Conservation (phyloP, 2,797 vertebrate genomes). For the Gastrophryne carolinensis region DNA sequence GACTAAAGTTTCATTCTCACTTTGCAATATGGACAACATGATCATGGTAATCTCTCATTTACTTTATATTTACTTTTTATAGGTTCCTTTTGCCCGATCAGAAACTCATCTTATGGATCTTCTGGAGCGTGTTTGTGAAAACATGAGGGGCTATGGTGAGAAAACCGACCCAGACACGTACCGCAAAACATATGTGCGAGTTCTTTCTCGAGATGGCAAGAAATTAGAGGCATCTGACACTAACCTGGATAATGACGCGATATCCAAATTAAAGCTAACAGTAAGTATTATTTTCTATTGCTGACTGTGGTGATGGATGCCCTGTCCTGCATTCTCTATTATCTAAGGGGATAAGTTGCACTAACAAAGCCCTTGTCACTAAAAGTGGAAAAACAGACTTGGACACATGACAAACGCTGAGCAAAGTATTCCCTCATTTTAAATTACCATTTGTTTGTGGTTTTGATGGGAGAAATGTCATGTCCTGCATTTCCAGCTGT, state of each 20-base stretch:
- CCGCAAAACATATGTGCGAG: constrained; percentile 81
- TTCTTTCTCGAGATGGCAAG: constrained; percentile 77
- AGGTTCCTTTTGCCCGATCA: constrained; percentile 89
- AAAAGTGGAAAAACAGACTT: too few relatives aligned
- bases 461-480: too few relatives aligned
- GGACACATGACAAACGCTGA: too few relatives aligned
- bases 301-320: too few relatives aligned
- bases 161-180: constrained; percentile 72
- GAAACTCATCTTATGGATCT: constrained; percentile 91
- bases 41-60: too few relatives aligned
- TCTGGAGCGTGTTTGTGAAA: constrained; percentile 88
- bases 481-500: too few relatives aligned
- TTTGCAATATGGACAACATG: too few relatives aligned
- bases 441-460: too few relatives aligned
- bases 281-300: constrained; percentile 78
- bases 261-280: constrained; percentile 83
- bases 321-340: background rate
- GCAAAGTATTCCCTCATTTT: too few relatives aligned
- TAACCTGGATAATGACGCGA: constrained; percentile 80
- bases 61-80: background rate
- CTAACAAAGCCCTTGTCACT: too few relatives aligned
- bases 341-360: background rate
- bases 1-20: too few relatives aligned
- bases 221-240: constrained; percentile 80
- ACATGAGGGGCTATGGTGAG: constrained; percentile 92